Conservation (phyloP, 2,797 vertebrate species). For the Tangara arthus region DNA sequence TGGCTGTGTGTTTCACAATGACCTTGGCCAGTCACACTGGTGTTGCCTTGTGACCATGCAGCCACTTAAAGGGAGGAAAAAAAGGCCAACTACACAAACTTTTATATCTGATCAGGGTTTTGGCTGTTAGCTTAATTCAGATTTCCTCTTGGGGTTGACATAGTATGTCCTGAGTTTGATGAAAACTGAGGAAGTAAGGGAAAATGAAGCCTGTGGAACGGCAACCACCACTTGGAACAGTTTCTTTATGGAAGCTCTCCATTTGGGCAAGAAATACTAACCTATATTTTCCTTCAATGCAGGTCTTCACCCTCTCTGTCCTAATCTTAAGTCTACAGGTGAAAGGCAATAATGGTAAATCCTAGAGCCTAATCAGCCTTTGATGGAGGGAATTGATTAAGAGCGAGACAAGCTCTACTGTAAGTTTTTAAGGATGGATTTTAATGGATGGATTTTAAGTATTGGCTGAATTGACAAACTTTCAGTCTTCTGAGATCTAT, state of each 20-base stretch:
- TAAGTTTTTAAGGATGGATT: neutral
- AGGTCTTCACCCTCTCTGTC: neutral
- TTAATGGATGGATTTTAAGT: neutral
- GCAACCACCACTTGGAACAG: neutral
- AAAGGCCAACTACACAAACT: neutral
- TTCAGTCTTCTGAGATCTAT: neutral
- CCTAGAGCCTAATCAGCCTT: neutral
- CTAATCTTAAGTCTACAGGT: neutral
- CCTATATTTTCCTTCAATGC: neutral
- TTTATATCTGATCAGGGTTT: neutral
- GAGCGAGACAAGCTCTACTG: neutral
- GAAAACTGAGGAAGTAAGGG: neutral
- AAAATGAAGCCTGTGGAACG: neutral
- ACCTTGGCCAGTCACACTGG: fast-evolving
- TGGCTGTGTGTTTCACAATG: neutral
- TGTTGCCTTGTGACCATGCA: neutral
- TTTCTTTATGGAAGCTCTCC: neutral
- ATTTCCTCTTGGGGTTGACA: neutral
- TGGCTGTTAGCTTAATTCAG: neutral
- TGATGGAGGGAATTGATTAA: neutral
- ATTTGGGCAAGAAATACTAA: neutral
- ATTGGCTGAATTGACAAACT: neutral
- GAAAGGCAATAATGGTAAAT: neutral
- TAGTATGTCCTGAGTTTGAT: neutral
- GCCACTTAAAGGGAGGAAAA: neutral